A percentile compares a stretch with the other conserved stretches of the same genome.
Conservation (phyloP, 2,113 vertebrate species). For the Melanerpes formicivorus region DNA sequence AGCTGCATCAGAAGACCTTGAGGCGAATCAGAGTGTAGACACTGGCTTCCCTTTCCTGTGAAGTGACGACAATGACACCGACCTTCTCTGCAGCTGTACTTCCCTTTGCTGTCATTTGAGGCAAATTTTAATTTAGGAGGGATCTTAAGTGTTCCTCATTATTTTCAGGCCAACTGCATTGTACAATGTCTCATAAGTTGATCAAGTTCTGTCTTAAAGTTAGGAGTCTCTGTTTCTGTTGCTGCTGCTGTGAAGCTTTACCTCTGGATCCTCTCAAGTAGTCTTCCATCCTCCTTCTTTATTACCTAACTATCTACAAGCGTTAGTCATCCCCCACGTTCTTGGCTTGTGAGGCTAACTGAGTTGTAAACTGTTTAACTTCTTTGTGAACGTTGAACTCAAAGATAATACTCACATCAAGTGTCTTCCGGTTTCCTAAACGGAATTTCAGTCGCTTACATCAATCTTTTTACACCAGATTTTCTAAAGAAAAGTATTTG, state of each 20-base stretch:
- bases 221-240: not conserved
- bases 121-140: constrained; percentile 16
- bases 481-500: not conserved
- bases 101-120: constrained; percentile 37
- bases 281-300: not conserved
- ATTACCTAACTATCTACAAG: not conserved
- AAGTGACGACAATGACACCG: not conserved
- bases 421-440: not conserved
- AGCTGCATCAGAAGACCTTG: not conserved
- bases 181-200: not conserved
- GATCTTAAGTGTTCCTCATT: not conserved
- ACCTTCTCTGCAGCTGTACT: constrained; percentile 32
- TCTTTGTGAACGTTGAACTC: not conserved
- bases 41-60: constrained; percentile 50
- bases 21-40: constrained; percentile 34
- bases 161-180: not conserved
- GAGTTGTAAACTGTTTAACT: not conserved
- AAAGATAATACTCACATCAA: not conserved
- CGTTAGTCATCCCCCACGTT: not conserved
- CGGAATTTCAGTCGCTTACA: not conserved
- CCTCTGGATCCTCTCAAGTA: not conserved
- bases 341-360: not conserved
- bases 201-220: not conserved
- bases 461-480: not conserved
- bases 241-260: not conserved